Evolutionary conservation across 2,888 invertebrate species (phyloP), one percentile per base, ranked within the genome.

Genomic region (Apantesis nais): DNA sequence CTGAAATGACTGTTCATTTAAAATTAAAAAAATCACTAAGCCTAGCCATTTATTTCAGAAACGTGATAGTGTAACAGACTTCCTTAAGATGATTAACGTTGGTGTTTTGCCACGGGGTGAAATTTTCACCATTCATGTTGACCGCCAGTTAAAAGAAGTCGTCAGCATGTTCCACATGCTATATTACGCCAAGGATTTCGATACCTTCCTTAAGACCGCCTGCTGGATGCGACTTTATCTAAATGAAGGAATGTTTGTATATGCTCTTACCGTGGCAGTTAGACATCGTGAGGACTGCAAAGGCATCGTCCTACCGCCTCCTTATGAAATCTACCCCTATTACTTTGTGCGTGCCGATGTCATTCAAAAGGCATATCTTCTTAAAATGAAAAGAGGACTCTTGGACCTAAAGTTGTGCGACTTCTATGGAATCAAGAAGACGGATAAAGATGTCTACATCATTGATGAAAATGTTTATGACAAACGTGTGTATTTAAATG

Each of bases 391-490:
- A 84, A 93, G 82, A 73, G 95, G 93, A 31, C 87, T 94, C 29
- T 80, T 93, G 22, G 95, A 95, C 74, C 77, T 85, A 69, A 96
- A 96, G 83, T 91, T 96, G 66, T 93, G 93, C 74, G 95, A 96
- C 78, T 92, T 95, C 79, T 93, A 93, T 73, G 96, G 95, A 62
- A 94, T 96, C 75, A 93, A 91, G 78, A 93, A 89, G 70, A 93
- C 92, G 7, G 92, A 93, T 74, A 93, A 95, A 62, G 92, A 96
- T 66, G 90, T 95, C 9, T 95, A 96, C 82, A 95, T 96, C 25
- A 96, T 97, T 73, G 96, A 96, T 72, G 96, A 96, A 55, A 97
- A 97, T 88, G 95, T 97, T 82, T 96, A 96, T 71, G 96, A 95
- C 86, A 91, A 81, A 85, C 95, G 96, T 82, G 95, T 89, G 25